Base-by-base conservation (phyloP, 2,888 invertebrate species). In the Ctenicera cuprea region DNA sequence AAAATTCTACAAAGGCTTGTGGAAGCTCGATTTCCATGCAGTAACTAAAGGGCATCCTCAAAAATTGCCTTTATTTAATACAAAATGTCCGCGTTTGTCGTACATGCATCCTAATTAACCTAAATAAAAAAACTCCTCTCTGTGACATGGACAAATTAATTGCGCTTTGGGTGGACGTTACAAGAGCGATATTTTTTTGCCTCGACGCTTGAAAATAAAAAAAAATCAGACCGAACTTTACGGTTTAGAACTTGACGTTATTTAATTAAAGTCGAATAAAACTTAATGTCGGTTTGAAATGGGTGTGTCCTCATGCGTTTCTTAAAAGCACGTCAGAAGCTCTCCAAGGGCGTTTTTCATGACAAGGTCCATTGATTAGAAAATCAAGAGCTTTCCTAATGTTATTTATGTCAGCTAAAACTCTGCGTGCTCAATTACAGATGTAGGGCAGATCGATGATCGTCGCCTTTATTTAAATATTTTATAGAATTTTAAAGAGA, bases 1-100 rank as follows among this genome's bases (percentile, higher is more conserved):
- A 76, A 76, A 73, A 76, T 76, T 71, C 63, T 68, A 66, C 64
- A 71, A 67, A 76, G 63, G 61, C 57, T 38, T 16, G 64, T 65
- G 48, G 33, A 38, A 59, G 59, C 20, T 26, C 37, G 41, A 62
- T 41, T 63, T 63, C 18, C 63, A 26, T 45, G n/a, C n/a, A 45
- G 43, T 9, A 30, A 30, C 22, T 45, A 45, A 43, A 30, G 41
- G 5, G 26, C n/a, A 52, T 11, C 33, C 14, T 30, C 22, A 30
- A 26, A 54, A 54, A 30, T 54, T 30, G n/a, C 30, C 14, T 54
- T 54, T 54, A 30, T 54, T 54, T 54, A 54, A 54, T 30, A 22
- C 33, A 54, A 54, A 54, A 30, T 14, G 30, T 30, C 54, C 22
- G 5, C 11, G 26, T 54, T 54, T 54, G 54, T 54, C n/a, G 26